Evolutionary conservation across 2,113 vertebrate genomes (phyloP).

Genomic region (Ceratotherium simum): DNA sequence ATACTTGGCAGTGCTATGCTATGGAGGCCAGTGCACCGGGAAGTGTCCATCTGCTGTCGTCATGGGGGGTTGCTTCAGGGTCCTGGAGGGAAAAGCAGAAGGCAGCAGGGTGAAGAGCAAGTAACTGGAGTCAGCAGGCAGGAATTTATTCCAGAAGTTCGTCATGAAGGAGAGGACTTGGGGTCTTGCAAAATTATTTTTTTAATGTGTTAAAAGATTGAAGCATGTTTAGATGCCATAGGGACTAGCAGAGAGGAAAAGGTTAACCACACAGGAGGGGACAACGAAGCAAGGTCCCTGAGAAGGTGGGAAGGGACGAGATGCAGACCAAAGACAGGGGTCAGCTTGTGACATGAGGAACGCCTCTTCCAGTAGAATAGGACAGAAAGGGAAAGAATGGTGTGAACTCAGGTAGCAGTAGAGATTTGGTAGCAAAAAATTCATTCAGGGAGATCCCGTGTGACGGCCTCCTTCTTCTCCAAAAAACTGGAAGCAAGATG

Average conservation of each 20-base stretch:
- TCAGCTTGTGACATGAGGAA: background rate
- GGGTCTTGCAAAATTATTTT: background rate
- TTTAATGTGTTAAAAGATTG: background rate
- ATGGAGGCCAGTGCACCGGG: rapidly evolving
- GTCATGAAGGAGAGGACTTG: background rate
- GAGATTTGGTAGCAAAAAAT: rapidly evolving
- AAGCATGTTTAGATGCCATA: background rate
- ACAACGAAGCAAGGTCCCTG: rapidly evolving
- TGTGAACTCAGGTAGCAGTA: rapidly evolving
- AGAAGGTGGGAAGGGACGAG: background rate
- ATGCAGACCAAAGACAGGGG: background rate
- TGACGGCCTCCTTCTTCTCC: background rate
- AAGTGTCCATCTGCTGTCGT: background rate
- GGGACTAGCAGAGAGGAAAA: background rate
- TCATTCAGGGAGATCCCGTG: background rate
- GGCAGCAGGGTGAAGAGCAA: background rate
- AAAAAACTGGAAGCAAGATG: rapidly evolving
- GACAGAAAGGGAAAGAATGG: no score
- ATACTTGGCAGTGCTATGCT: background rate
- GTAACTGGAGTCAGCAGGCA: rapidly evolving
- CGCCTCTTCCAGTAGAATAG: background rate
- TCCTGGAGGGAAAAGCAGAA: background rate
- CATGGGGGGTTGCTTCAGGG: background rate
- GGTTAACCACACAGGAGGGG: background rate
- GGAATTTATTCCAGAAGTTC: background rate